phyloP scores from a whole-genome alignment of 2,113 vertebrate genomes.

The Nestor notabilis region DNA sequence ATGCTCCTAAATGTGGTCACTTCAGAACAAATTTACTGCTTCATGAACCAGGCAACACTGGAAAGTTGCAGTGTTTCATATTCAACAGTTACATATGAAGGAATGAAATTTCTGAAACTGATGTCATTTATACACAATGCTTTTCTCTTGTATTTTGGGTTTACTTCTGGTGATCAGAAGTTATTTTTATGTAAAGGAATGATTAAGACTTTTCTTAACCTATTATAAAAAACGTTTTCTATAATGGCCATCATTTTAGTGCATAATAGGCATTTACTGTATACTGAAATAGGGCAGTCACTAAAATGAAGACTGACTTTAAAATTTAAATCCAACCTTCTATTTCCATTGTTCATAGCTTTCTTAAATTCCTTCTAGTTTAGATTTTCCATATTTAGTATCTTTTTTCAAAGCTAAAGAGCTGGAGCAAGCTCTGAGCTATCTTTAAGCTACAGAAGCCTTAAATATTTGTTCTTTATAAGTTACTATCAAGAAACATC shows the following conservation, averaged over 20 bases:
- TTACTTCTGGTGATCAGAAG: neutral
- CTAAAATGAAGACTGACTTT: neutral
- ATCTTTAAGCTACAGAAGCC: neutral
- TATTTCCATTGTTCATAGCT: neutral
- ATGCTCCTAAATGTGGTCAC: neutral
- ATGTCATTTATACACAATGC: neutral
- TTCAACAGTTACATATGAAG: rapidly evolving
- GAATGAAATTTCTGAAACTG: neutral
- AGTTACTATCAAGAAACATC: neutral
- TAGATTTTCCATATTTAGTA: neutral
- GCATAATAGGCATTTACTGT: neutral
- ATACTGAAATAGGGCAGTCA: neutral
- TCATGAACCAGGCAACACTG: neutral
- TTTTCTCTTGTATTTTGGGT: neutral
- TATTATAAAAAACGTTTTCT: neutral
- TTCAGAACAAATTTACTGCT: neutral
- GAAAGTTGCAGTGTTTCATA: neutral
- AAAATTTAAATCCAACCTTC: neutral
- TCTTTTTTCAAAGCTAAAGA: neutral
- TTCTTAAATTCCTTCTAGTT: neutral
- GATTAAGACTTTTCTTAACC: neutral
- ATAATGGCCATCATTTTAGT: neutral
- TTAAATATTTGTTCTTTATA: neutral
- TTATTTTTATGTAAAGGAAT: neutral
- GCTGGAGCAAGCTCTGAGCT: neutral